Evolutionary conservation across 2,888 invertebrate species (phyloP).

Genomic region (Macrosiphum euphorbiae): DNA sequence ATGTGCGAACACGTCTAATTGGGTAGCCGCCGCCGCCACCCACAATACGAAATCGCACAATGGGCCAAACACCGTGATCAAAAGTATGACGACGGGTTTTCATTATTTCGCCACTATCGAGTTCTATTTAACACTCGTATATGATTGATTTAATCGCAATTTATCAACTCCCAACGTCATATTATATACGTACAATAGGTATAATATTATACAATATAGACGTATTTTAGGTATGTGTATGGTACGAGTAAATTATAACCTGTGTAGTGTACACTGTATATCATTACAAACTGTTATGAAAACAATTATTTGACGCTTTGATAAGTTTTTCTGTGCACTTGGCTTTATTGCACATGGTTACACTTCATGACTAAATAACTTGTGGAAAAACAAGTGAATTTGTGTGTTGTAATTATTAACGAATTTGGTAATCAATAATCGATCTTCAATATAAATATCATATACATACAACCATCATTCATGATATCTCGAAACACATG

Average conservation of each 20-base stretch:
- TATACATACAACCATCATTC: neutral
- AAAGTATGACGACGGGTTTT: constrained; percentile 33
- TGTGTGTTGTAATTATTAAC: neutral
- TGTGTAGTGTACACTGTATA: neutral
- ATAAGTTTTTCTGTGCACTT: neutral
- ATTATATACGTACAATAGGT: constrained; percentile 2
- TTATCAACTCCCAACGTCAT: neutral
- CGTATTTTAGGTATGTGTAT: neutral
- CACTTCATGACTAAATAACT: neutral
- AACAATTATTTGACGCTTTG: neutral
- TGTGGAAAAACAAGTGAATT: neutral
- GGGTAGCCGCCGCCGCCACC: constrained; percentile 27
- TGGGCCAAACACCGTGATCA: neutral
- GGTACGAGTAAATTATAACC: neutral
- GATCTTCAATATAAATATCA: neutral
- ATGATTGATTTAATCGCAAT: constrained; percentile 48
- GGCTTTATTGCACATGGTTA: neutral
- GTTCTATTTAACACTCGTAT: neutral
- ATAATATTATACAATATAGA: neutral
- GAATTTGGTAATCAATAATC: neutral
- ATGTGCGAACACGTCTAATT: constrained; percentile 63
- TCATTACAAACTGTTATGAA: neutral
- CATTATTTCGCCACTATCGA: neutral
- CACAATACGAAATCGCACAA: constrained; percentile 51
- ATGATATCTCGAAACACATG: neutral